Evolutionary conservation across 2,888 invertebrate genomes (phyloP), one percentile per base, ranked within the genome.

Genomic region (Crioceris asparagi): DNA sequence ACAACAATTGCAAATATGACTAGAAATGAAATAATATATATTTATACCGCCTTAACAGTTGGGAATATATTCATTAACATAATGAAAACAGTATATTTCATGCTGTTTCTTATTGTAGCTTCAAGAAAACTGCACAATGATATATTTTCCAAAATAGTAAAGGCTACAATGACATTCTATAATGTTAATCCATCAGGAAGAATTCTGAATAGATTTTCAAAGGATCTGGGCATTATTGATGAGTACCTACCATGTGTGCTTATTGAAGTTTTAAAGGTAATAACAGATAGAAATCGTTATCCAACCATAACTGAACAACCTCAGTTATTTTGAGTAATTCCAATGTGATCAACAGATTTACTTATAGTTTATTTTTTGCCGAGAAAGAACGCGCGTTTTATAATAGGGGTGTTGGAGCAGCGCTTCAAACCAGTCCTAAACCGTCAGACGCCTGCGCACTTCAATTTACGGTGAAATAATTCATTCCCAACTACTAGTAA

Each of bases 211-310:
- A 50, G 62, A 37, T 66, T 73, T 32, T 57, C 63, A 2, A 69
- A 68, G 32, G 64, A 66, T 15, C 57, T 75, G 10, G 57, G 64
- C 3, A 67, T 76, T 2, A 64, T 88, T 18, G 77, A 82, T 45
- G 74, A 71, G 38, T 73, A 75, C 50, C 74, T 87, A 32, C 63
- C 64, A 3, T 50, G 53, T n/a, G 55, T 64, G 30, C 43, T 62
- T 4, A 52, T 56, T 12, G 63, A 64, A 38, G 57, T 62, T 5
- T 42, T 58, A 21, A 60, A 60, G 45, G 61, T 62, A 48, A n/a
- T n/a, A n/a, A n/a, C n/a, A n/a, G n/a, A n/a, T n/a, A n/a, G n/a
- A n/a, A n/a, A n/a, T n/a, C n/a, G n/a, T n/a, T n/a, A n/a, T n/a
- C n/a, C n/a, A n/a, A n/a, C n/a, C n/a, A n/a, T n/a, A n/a, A n/a